A percentile compares a stretch with the other conserved stretches of the same genome.
Conservation (phyloP, 2,113 vertebrate genomes). For the Micromys minutus region DNA sequence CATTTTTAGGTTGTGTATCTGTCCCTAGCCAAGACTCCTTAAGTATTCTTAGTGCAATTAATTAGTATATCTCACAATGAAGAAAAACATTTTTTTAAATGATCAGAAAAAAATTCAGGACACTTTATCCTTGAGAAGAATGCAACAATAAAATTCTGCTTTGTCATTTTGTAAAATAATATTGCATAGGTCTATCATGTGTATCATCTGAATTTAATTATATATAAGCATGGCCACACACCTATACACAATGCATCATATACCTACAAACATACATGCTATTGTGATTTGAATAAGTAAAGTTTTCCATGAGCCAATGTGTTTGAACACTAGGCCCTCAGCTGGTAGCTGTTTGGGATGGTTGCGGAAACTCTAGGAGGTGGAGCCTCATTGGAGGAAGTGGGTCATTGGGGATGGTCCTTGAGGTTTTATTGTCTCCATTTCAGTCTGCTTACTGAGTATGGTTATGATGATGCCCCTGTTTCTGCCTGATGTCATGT, state of each 20-base stretch:
- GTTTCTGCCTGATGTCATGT: background rate
- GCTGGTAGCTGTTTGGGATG: background rate
- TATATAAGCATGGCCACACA: background rate
- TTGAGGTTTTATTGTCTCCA: background rate
- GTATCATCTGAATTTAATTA: background rate
- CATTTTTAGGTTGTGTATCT: background rate
- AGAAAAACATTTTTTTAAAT: background rate
- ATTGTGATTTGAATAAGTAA: background rate
- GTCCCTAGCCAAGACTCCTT: background rate
- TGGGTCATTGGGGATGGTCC: background rate
- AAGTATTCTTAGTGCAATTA: background rate
- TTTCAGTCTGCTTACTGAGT: background rate
- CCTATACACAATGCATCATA: background rate
- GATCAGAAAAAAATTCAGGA: background rate
- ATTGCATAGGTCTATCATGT: background rate
- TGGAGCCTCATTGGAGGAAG: background rate
- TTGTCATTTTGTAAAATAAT: background rate
- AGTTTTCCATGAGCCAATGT: background rate
- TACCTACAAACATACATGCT: background rate
- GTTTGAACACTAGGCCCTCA: too few relatives aligned
- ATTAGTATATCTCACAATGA: background rate
- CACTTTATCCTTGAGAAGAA: background rate
- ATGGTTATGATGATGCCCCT: background rate
- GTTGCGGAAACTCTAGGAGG: background rate
- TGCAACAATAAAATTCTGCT: rapidly evolving